Conservation (phyloP, 2,797 vertebrate genomes). For the Crenuchus spilurus region DNA sequence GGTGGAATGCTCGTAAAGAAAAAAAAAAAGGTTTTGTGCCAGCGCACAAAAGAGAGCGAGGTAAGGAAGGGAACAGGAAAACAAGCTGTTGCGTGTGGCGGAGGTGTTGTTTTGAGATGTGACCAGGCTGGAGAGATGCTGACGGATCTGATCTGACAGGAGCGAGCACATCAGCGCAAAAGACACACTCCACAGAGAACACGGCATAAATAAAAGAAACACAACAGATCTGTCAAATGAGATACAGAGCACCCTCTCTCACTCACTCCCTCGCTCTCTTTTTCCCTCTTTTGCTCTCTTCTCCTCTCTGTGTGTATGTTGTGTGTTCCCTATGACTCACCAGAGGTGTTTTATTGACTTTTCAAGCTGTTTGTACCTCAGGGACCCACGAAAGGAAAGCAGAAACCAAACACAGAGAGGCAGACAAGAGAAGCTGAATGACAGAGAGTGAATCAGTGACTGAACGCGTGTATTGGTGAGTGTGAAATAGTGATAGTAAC, state of each 20-base stretch:
- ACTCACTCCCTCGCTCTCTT: slow-evolving; percentile 13
- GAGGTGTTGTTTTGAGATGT: slow-evolving; percentile 41
- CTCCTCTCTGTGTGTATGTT: slow-evolving; percentile 16
- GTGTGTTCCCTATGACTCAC: slow-evolving; percentile 54
- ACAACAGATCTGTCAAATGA: slow-evolving; percentile 30
- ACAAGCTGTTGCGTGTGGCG: slow-evolving; percentile 32
- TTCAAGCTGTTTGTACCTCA: slow-evolving; percentile 51
- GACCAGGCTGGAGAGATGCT: slow-evolving; percentile 37
- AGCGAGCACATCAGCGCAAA: slow-evolving; percentile 30
- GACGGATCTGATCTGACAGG: slow-evolving; percentile 46
- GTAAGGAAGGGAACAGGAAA: slow-evolving; percentile 33
- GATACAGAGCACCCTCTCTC: slow-evolving; percentile 31
- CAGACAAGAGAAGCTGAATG: not conserved
- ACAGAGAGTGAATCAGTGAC: slow-evolving; percentile 5
- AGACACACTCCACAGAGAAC: slow-evolving; percentile 33
- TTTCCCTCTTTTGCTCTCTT: slow-evolving; percentile 9
- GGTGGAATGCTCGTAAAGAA: slow-evolving; percentile 58
- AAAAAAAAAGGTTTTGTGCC: slow-evolving; percentile 39
- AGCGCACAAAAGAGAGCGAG: slow-evolving; percentile 41
- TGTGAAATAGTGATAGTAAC: slow-evolving; percentile 3
- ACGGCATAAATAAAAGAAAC: slow-evolving; percentile 43
- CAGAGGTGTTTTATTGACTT: slow-evolving; percentile 61
- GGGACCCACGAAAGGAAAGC: slow-evolving; percentile 46
- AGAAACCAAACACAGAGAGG: slow-evolving; percentile 32
- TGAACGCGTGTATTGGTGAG: not conserved